These are phyloP conservation scores for Protonemura montana DNA, from an alignment of 2,888 invertebrate species.

Conservation along the genomic window DNA sequence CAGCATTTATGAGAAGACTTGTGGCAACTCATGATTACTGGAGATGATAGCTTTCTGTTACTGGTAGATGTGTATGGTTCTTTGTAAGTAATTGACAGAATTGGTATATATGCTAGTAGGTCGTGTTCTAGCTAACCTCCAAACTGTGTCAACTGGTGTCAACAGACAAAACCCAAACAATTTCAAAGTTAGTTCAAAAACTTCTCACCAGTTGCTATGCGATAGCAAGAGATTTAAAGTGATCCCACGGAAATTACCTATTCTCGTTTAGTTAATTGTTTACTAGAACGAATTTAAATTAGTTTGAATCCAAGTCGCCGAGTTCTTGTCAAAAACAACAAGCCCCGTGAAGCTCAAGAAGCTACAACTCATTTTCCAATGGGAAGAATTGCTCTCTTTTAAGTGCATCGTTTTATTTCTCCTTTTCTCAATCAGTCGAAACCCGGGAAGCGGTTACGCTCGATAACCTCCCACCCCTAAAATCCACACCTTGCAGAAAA, in stretches of 20 bases:
- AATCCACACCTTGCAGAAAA: background rate
- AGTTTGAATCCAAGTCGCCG: too few species aligned
- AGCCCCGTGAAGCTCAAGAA: too few species aligned
- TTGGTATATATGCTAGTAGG: too few species aligned
- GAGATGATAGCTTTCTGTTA: background rate
- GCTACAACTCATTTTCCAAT: too few species aligned
- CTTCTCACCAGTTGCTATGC: background rate
- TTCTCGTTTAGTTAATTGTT: background rate
- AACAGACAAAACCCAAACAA: background rate
- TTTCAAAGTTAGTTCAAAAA: background rate
- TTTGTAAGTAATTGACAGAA: background rate
- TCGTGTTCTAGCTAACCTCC: background rate
- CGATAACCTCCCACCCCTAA: background rate
- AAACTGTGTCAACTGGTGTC: background rate
- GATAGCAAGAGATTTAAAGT: background rate
- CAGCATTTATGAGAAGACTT: background rate
- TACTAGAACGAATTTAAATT: background rate
- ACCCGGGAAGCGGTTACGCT: background rate
- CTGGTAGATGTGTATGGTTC: too few species aligned
- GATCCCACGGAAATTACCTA: background rate
- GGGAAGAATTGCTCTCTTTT: too few species aligned
- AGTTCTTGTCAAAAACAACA: too few species aligned
- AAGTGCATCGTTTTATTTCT: too few species aligned
- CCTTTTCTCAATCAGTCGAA: background rate
- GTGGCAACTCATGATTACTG: background rate